Base-by-base conservation (phyloP, 2,888 invertebrate genomes). In the Itoplectis maculator region DNA sequence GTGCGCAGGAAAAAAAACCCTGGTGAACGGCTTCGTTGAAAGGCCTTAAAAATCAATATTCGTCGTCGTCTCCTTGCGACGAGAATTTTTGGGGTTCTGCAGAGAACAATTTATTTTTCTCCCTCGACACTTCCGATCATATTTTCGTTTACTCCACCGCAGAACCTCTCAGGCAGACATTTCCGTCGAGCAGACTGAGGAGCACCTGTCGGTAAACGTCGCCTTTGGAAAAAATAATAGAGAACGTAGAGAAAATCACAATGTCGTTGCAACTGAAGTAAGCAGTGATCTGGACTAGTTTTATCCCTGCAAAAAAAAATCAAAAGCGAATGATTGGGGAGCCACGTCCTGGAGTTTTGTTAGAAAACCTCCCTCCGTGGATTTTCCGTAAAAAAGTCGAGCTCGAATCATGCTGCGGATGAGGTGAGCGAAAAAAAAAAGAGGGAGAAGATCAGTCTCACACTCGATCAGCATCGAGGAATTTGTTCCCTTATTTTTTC, bases 31-130 rank as follows among this genome's bases (percentile, higher is more conserved):
- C 70, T 42, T 42, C 45, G 69, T 51, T 59, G 69, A 51, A 68
- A 82, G 66, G 75, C 69, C 63, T 70, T 49, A 73, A 72, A 83
- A 88, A 88, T 89, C 89, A 86, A 89, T 89, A 89, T 88, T 88
- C 87, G 81, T 63, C 66, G 63, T 59, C 42, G 47, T 65, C 40
- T 63, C 59, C 23, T 45, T 49, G 49, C 59, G 40, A 47, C 13
- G 40, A 23, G 11, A 70, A 40, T 61, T 68, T 56, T 81, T 66
- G 69, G 81, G 69, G 81, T 70, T 79, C 84, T 51, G 61, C 78
- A 82, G 70, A 74, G 79, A 79, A 85, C 86, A 87, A 88, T 87
- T 86, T 86, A 86, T 87, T 86, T 82, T 81, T 70, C 81, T 61
- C 72, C 70, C 69, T 47, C 9, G 70, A 74, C 56, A 74, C 68